Evolutionary conservation across 2,797 vertebrate genomes (phyloP).

Genomic region (Typhlichthys subterraneus): DNA sequence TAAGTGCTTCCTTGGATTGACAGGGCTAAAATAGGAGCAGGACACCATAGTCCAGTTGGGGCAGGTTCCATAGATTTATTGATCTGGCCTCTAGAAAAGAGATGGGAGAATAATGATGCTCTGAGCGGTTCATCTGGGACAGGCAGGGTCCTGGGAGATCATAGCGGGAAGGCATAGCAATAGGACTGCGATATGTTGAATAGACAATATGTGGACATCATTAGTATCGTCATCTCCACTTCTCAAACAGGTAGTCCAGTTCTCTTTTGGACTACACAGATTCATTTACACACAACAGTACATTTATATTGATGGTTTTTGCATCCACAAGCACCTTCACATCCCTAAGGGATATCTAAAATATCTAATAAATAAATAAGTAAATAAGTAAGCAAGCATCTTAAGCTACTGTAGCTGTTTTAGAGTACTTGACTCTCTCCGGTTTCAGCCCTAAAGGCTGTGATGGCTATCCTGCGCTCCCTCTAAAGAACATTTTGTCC

Average conservation of each 20-base stretch:
- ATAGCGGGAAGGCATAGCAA: conserved; percentile 16
- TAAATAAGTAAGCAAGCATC: conserved; percentile 53
- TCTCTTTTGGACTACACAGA: conserved; percentile 8
- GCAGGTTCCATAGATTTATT: conserved; percentile 75
- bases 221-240: conserved; percentile 41
- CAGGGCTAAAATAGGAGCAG: conserved; percentile 61
- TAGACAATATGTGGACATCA: conserved; percentile 52
- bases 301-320: conserved; percentile 61
- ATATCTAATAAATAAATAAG: conserved; percentile 40
- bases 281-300: conserved; percentile 48
- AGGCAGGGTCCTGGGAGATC: conserved; percentile 34
- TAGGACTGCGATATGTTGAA: conserved; percentile 31
- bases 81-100: conserved; percentile 72
- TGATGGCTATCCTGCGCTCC: conserved; percentile 71
- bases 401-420: conserved; percentile 62
- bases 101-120: conserved; percentile 73
- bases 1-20: conserved; percentile 75
- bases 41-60: conserved; percentile 61
- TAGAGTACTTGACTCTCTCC: conserved; percentile 61
- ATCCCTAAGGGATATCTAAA: conserved; percentile 50
- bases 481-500: conserved; percentile 80
- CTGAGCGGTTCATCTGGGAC: conserved; percentile 51
- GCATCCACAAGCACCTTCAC: conserved; percentile 52
- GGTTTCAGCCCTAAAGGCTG: conserved; percentile 70
- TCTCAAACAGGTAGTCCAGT: conserved; percentile 16